Evolutionary conservation across 2,113 vertebrate species (phyloP), one percentile per base, ranked within the genome.

Genomic region (Calypte anna): DNA sequence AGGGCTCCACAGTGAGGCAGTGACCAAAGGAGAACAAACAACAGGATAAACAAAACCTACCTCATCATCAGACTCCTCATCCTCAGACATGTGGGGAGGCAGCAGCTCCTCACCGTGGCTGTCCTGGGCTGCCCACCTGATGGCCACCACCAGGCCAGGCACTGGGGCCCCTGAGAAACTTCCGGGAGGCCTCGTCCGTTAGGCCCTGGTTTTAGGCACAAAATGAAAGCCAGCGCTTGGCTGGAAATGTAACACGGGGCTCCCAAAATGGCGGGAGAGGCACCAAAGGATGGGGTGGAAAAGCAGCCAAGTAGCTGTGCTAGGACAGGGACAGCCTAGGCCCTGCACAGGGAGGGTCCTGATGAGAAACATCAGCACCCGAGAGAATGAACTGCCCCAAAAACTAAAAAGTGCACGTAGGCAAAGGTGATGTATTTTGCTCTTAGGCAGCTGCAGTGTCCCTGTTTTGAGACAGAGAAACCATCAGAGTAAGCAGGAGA

Each of bases 341-440:
- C 69, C 57, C 24, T 1, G 2, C 0, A 0, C 24, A 19, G 3
- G 6, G 40, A 51, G 11, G 4, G 31, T 4, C n/a, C 22, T 5
- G 1, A 38, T 4, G 1, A 38, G 14, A 21, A 48, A 43, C 31
- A 13, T 0, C 43, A 63, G 36, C 6, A 0, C 14, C 46, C 0
- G 0, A 18, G 11, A 48, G 38, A 58, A 25, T 10, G 2, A 2
- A 5, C 17, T 31, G 10, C 46, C 38, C 38, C 10, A 6, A 53
- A 53, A 33, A 31, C 3, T 17, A 17, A 28, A 6, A 72, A 40
- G 4, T 0, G 6, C n/a, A 2, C 0, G 0, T 0, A 30, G 22
- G 30, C 7, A 57, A 22, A 33, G 22, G 9, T 31, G 27, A 57
- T 23, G 36, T 24, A 21, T 23, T 19, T 58, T n/a, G 4, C 11